Evolutionary conservation across 1,140 invertebrate species (phyloP).

Genomic region (Drosophila melanica): DNA sequence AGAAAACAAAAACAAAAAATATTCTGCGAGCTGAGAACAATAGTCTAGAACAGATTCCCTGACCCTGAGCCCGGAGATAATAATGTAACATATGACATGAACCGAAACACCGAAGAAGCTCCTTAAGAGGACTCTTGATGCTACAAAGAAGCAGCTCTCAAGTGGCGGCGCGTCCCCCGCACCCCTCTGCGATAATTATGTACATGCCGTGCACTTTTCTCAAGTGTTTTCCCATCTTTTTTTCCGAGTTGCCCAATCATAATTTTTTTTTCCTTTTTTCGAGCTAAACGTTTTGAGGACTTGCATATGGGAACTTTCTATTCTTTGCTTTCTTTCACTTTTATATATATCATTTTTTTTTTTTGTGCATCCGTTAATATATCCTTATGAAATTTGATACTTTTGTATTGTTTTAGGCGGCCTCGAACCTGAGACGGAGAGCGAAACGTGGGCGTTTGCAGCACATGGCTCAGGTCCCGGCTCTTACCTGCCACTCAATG

Average conservation of each 20-base stretch:
- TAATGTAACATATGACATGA: slow-evolving; percentile 28
- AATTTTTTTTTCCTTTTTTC: slow-evolving; percentile 16
- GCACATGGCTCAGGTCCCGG: neutral
- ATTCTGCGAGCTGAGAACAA: slow-evolving; percentile 34
- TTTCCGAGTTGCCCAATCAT: neutral
- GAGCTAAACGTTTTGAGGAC: slow-evolving; percentile 18
- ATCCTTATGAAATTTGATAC: slow-evolving; percentile 78
- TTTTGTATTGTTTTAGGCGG: slow-evolving; percentile 59
- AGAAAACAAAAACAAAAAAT: slow-evolving; percentile 43
- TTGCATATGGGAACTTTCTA: slow-evolving; percentile 50
- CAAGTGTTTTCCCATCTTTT: slow-evolving; percentile 49
- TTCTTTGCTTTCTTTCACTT: slow-evolving; percentile 8
- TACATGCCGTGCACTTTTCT: slow-evolving; percentile 56
- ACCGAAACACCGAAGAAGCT: slow-evolving; percentile 9
- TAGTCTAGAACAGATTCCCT: slow-evolving; percentile 18
- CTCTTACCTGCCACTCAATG: neutral
- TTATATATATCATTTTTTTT: slow-evolving; percentile 23
- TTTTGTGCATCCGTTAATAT: slow-evolving; percentile 50
- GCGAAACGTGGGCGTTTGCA: slow-evolving; percentile 49
- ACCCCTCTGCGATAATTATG: slow-evolving; percentile 65
- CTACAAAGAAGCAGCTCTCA: slow-evolving; percentile 36
- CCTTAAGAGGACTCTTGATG: slow-evolving; percentile 8
- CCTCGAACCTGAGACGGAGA: slow-evolving; percentile 45
- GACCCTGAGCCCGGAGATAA: slow-evolving; percentile 16
- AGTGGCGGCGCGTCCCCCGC: slow-evolving; percentile 48